Base-by-base conservation (phyloP, 2,113 vertebrate species). In the Diphyllodes magnificus region DNA sequence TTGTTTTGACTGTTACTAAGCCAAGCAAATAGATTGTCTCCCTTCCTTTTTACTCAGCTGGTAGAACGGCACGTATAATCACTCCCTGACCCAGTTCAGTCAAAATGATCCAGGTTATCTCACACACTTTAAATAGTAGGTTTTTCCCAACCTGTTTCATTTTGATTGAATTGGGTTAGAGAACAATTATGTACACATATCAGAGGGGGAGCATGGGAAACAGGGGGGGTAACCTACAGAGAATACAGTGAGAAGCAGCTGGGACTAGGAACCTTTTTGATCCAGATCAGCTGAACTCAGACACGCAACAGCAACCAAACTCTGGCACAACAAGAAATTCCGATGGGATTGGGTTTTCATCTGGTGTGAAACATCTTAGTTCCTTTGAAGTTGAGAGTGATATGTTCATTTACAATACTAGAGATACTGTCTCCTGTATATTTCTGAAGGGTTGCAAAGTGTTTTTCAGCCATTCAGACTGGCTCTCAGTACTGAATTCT, bases 121-220 rank as follows among this genome's bases (percentile, higher is more conserved):
- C 76, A 75, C 51, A 83, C 54, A 44, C 91, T 97, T 97, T 88
- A 96, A 92, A 90, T 86, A 96, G 93, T 30, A 90, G 54, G 8
- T 3, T 4, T 61, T 96, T 73, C 50, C 59, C 88, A 94, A 93
- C 94, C 82, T 93, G 79, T 88, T 88, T 96, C 80, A 81, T 90
- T 96, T 85, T 95, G 96, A 96, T 94, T 94, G 82, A 97, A 97
- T 92, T 94, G 82, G 95, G 96, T 93, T 97, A 96, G 76, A 75
- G 68, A 94, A 90, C 79, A 93, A 88, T 93, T 88, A 90, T 8
- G 47, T 81, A 69, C 68, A 88, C 42, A 11, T 88, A 86, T 66
- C 76, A 20, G 45, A 92, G 56, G 47, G 71, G 47, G 39, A 86
- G 27, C 9, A 4, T 16, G 51, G 76, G 80, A 75, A 90, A 60